Evolutionary conservation across 1,140 invertebrate genomes (phyloP), one percentile per base, ranked within the genome.

Genomic region (Drosophila gunungcola): DNA sequence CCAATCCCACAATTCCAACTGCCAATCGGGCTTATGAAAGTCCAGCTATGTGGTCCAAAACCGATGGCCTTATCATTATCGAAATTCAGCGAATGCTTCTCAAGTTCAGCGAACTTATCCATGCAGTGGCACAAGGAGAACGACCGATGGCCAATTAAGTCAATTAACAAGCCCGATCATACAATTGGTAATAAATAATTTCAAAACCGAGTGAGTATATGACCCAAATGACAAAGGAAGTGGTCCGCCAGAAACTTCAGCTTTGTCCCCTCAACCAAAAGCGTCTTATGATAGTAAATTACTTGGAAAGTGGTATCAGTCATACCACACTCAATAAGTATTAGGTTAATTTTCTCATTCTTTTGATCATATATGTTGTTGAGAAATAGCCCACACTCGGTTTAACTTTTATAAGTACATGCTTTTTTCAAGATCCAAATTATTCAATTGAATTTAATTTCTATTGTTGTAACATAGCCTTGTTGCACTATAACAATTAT

Each of bases 101-200:
- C 68, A 62, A 75, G 73, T 75, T 75, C 73, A 57, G 25, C 46
- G 52, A 75, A 75, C 73, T 75, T 16, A 6, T 6, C 36, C 16
- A 7, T 16, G 13, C 11, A 67, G 54, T 61, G 69, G 68, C 41
- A 39, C 55, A 72, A 72, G 53, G 67, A 73, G 67, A 73, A 46
- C 67, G 64, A 46, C 42, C 39, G 5, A 10, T 0, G 25, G 5
- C 63, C 45, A 54, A 68, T 68, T 64, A 64, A 64, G 13, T 16
- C 34, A 7, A n/a, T 1, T 25, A 51, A 49, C 16, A 21, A 21
- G 16, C 16, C 21, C 25, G 46, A 53, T 41, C 27, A 21, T 41
- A 38, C 27, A 52, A 43, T 39, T 46, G 41, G 3, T 16, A 11
- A 39, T 32, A 69, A 69, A 55, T 69, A 41, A 25, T 34, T 38